phyloP scores from a whole-genome alignment of 1,140 invertebrate genomes.

The Polypedilum pembai region DNA sequence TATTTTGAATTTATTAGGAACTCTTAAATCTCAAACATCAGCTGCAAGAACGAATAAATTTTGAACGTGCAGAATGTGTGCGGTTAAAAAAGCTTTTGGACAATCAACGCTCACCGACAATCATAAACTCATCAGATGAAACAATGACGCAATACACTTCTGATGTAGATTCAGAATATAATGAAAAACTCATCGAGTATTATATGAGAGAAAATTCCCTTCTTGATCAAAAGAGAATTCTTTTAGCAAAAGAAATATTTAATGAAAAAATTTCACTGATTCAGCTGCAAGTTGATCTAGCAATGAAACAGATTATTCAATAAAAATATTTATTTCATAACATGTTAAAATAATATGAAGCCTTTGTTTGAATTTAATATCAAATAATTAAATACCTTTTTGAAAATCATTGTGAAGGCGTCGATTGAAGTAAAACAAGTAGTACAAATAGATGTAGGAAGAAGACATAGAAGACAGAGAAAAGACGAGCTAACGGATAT shows the following conservation, averaged over 20 bases:
- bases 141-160: too few species aligned
- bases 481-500: conserved; percentile 71
- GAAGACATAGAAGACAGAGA: conserved; percentile 60
- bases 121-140: conserved; percentile 45
- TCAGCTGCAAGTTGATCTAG: conserved; percentile 56
- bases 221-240: conserved; percentile 58
- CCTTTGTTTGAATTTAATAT: too few species aligned
- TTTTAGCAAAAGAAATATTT: conserved; percentile 53
- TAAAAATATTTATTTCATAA: conserved; percentile 31
- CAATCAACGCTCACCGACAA: conserved; percentile 35
- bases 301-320: conserved; percentile 46
- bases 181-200: conserved; percentile 43
- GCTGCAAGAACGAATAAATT: conserved; percentile 55
- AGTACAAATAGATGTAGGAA: conserved; percentile 41
- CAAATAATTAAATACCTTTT: too few species aligned
- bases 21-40: conserved; percentile 56
- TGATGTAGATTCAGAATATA: conserved; percentile 42
- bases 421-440: conserved; percentile 41
- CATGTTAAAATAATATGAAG: not conserved
- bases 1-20: conserved; percentile 40
- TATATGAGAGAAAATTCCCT: conserved; percentile 55
- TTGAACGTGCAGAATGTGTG: conserved; percentile 59
- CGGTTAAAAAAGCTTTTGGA: conserved; percentile 48
- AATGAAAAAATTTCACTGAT: conserved; percentile 60
- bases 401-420: conserved; percentile 34